Conservation (phyloP, 2,888 invertebrate species). For the Toxonevra muliebris region DNA sequence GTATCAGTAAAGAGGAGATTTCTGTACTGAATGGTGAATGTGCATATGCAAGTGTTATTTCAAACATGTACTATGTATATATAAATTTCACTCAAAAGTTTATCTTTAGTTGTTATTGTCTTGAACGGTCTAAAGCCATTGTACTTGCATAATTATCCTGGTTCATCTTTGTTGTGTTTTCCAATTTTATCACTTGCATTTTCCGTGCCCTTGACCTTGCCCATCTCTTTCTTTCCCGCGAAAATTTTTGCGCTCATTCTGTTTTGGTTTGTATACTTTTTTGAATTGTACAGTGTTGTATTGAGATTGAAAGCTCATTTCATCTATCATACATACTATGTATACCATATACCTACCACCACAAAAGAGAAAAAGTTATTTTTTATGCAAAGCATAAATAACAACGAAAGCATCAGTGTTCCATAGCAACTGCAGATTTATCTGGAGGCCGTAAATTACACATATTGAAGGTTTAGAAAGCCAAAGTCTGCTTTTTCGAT, state of each 20-base stretch:
- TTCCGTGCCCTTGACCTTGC: conserved; percentile 40
- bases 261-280: background rate
- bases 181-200: conserved; percentile 9
- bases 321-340: too few relatives aligned
- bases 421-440: conserved; percentile 1
- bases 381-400: too few relatives aligned
- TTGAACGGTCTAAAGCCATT: too few relatives aligned
- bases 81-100: too few relatives aligned
- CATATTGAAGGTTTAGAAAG: background rate
- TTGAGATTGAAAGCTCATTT: too few relatives aligned
- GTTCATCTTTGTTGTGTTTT: conserved; percentile 15
- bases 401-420: background rate
- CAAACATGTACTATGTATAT: background rate
- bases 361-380: too few relatives aligned
- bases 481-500: too few relatives aligned
- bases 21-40: conserved; percentile 7
- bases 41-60: conserved; percentile 23
- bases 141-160: conserved; percentile 15
- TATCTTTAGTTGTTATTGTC: background rate
- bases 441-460: background rate
- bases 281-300: background rate
- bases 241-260: too few relatives aligned
- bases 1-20: background rate
- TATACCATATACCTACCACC: too few relatives aligned
- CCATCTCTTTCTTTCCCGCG: background rate